Conservation (phyloP, 2,888 invertebrate genomes). For the Cabera pusaria region DNA sequence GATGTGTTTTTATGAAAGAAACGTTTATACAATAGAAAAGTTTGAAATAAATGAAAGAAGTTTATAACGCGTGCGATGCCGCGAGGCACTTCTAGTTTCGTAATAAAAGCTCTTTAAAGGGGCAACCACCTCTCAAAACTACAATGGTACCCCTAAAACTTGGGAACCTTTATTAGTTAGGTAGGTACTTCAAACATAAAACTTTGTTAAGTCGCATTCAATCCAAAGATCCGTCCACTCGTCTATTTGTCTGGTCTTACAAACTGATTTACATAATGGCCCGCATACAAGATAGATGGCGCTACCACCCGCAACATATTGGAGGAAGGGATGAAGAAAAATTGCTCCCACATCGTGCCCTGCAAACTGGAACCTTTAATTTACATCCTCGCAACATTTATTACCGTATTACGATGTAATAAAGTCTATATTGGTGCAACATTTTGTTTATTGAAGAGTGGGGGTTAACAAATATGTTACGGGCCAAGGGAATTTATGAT, state of each 20-base stretch:
- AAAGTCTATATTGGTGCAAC: slow-evolving; percentile 26
- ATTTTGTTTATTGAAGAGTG: slow-evolving; percentile 28
- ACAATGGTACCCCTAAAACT: too few species aligned
- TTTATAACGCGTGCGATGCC: too few species aligned
- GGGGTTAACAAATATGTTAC: slow-evolving; percentile 55
- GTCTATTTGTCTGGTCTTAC: slow-evolving; percentile 39
- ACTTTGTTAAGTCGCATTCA: slow-evolving; percentile 13
- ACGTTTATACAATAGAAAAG: too few species aligned
- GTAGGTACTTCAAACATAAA: slow-evolving; percentile 6
- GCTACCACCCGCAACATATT: slow-evolving; percentile 68
- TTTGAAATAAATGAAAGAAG: too few species aligned
- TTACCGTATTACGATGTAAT: slow-evolving; percentile 31
- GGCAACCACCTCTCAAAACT: too few species aligned
- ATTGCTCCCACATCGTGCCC: slow-evolving; percentile 57
- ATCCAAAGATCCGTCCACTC: slow-evolving; percentile 41
- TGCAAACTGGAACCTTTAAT: slow-evolving; percentile 62
- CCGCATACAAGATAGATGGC: slow-evolving; percentile 63
- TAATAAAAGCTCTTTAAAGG: too few species aligned
- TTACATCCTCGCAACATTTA: slow-evolving; percentile 40
- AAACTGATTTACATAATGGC: slow-evolving; percentile 67
- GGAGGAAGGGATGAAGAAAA: slow-evolving; percentile 67
- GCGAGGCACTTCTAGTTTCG: too few species aligned
- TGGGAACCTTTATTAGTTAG: too few species aligned
- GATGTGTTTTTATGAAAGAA: too few species aligned
- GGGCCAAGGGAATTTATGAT: slow-evolving; percentile 50